These are phyloP conservation scores for Centropristis striata DNA, from an alignment of 2,113 vertebrate species.

Conservation along the genomic window DNA sequence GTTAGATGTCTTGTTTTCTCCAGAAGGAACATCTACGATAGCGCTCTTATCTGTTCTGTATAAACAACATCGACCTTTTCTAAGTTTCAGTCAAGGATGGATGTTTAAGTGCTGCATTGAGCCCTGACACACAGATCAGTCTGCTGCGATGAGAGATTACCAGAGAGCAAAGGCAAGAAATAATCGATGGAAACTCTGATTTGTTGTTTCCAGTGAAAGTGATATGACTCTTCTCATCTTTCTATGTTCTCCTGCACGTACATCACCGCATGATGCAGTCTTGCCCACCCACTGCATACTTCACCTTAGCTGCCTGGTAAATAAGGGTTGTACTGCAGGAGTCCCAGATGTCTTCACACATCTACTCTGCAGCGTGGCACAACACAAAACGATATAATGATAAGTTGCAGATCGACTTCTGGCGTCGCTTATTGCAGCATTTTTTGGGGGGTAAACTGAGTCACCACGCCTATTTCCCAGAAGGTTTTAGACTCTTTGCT, in stretches of 20 bases:
- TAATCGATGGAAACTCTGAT: slow-evolving; percentile 30
- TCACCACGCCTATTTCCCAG: slow-evolving; percentile 54
- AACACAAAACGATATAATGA: slow-evolving; percentile 58
- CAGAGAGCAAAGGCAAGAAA: background rate
- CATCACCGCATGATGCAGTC: slow-evolving; percentile 15
- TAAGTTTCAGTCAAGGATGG: slow-evolving; percentile 6
- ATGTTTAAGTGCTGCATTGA: slow-evolving; percentile 18
- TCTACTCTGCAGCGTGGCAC: slow-evolving; percentile 29
- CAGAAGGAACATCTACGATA: slow-evolving; percentile 55
- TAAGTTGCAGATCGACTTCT: slow-evolving; percentile 64
- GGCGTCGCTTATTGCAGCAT: slow-evolving; percentile 57
- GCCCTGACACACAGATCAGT: background rate
- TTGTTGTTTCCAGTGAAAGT: slow-evolving; percentile 33
- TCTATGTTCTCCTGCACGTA: slow-evolving; percentile 52
- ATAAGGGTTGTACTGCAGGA: slow-evolving; percentile 54
- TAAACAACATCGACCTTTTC: slow-evolving; percentile 68
- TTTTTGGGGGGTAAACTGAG: slow-evolving; percentile 43
- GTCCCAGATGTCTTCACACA: slow-evolving; percentile 55
- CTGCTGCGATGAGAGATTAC: background rate
- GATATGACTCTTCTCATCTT: slow-evolving; percentile 29
- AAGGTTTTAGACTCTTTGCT: slow-evolving; percentile 20
- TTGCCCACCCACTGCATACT: slow-evolving; percentile 54
- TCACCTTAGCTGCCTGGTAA: slow-evolving; percentile 61
- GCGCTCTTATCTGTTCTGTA: slow-evolving; percentile 64
- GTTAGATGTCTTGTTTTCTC: slow-evolving; percentile 67